Percentiles rank a stretch among this genome's conserved stretches.
These are phyloP conservation scores for Cephalopholis sonnerati DNA, from an alignment of 2,113 vertebrate species.

Conservation along the genomic window DNA sequence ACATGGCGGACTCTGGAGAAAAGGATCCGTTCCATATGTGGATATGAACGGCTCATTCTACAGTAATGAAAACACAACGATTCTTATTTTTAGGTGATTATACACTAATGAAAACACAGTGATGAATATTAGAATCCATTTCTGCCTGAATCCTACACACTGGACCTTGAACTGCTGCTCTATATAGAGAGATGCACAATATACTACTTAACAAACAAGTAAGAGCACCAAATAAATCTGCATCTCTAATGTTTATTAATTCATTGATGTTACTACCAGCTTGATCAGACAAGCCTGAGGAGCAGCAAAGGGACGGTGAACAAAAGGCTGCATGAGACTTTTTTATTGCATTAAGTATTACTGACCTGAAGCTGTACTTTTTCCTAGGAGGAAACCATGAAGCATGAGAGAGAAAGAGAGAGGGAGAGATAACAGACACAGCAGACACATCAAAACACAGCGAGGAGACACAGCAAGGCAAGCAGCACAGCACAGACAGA, in stretches of 20 bases:
- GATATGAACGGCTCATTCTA: too few relatives aligned
- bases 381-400: constrained; percentile 93
- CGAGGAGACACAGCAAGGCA: constrained; percentile 65
- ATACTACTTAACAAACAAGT: neutral
- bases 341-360: constrained; percentile 78
- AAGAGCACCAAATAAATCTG: neutral
- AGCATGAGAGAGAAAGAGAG: constrained; percentile 80
- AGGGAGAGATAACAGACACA: constrained; percentile 82
- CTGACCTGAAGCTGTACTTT: constrained; percentile 98
- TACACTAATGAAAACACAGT: too few relatives aligned
- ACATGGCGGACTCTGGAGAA: too few relatives aligned
- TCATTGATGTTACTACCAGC: neutral
- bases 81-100: too few relatives aligned
- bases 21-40: too few relatives aligned
- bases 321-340: constrained; percentile 61
- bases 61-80: too few relatives aligned
- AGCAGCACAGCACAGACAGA: constrained; percentile 57
- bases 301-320: constrained; percentile 53
- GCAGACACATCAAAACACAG: constrained; percentile 82
- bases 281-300: constrained; percentile 31
- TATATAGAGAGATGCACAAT: neutral
- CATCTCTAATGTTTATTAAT: neutral
- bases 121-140: too few relatives aligned
- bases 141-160: too few relatives aligned
- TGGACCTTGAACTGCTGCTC: neutral